Percentiles rank a stretch among this genome's conserved stretches.
phyloP scores from a whole-genome alignment of 1,140 invertebrate species.

The Apis cerana region DNA sequence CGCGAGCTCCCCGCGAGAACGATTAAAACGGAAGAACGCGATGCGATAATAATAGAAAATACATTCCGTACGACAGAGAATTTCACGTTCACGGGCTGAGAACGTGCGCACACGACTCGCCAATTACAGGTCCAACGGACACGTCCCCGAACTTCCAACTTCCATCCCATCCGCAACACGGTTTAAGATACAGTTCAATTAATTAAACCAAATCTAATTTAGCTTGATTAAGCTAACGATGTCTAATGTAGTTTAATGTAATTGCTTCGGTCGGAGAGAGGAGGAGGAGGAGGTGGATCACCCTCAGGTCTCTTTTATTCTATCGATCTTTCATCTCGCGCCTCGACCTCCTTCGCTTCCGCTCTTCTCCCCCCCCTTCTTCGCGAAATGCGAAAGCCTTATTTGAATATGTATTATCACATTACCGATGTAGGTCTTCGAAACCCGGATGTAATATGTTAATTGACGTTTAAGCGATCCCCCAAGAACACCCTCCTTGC shows the following conservation, averaged over 20 bases:
- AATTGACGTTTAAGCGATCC: conserved; percentile 52
- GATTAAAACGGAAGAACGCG: too few relatives aligned
- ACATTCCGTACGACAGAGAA: too few relatives aligned
- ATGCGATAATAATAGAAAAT: too few relatives aligned
- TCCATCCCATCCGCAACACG: neutral
- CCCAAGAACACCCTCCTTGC: neutral
- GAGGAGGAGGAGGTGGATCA: too few relatives aligned
- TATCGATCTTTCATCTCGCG: conserved; percentile 33
- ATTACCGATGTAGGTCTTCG: conserved; percentile 22
- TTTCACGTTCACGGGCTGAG: too few relatives aligned
- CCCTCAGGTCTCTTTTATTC: conserved; percentile 5
- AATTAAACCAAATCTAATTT: conserved; percentile 25
- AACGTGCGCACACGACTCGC: neutral
- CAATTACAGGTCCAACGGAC: neutral
- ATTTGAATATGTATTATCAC: conserved; percentile 44
- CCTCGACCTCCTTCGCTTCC: neutral
- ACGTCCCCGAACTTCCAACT: neutral
- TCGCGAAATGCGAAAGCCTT: neutral
- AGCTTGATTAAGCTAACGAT: conserved; percentile 18
- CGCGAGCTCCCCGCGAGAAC: too few relatives aligned
- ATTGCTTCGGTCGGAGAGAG: conserved; percentile 8
- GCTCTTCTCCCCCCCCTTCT: neutral
- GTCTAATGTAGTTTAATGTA: conserved; percentile 31
- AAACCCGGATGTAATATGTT: conserved; percentile 52
- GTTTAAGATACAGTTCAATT: conserved; percentile 11